Percentiles rank a stretch among this genome's conserved stretches.
phyloP scores from a whole-genome alignment of 2,797 vertebrate genomes.

The Champsocephalus esox region DNA sequence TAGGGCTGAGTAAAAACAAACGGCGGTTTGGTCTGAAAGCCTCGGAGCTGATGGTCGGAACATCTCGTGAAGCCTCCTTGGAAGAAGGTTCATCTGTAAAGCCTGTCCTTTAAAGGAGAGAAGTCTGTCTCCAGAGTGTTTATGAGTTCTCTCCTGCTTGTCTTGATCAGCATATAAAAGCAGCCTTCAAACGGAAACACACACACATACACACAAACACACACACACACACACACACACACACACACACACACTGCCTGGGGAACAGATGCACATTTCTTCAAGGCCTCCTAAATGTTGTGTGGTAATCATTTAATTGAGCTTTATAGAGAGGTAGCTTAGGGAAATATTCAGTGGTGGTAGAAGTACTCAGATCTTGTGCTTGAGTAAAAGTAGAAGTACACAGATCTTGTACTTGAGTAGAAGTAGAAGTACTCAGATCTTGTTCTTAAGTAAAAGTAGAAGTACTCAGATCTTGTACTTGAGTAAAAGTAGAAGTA shows the following conservation, averaged over 20 bases:
- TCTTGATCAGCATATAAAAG: slow-evolving; percentile 56
- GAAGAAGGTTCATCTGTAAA: not conserved
- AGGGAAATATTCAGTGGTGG: not conserved
- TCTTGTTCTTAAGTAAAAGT: too few relatives aligned
- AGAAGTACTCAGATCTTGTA: too few relatives aligned
- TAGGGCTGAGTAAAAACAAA: slow-evolving; percentile 69
- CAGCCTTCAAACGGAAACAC: slow-evolving; percentile 42
- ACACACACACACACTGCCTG: slow-evolving; percentile 1
- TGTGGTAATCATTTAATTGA: slow-evolving; percentile 44
- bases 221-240: too few relatives aligned
- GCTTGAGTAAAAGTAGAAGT: too few relatives aligned
- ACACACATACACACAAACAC: not conserved
- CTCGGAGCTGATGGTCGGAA: slow-evolving; percentile 29
- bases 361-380: too few relatives aligned
- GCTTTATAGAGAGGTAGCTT: slow-evolving; percentile 25
- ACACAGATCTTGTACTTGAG: too few relatives aligned
- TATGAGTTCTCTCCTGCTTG: slow-evolving; percentile 50
- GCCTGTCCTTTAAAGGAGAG: not conserved
- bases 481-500: too few relatives aligned
- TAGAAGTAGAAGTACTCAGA: too few relatives aligned
- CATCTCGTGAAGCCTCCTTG: slow-evolving; percentile 34
- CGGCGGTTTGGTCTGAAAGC: slow-evolving; percentile 55
- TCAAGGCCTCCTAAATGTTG: not conserved
- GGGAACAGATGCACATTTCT: slow-evolving; percentile 29
- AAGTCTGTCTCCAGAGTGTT: slow-evolving; percentile 42